These are phyloP conservation scores for Macropus fuliginosus DNA, from an alignment of 2,797 vertebrate genomes.

Conservation along the genomic window DNA sequence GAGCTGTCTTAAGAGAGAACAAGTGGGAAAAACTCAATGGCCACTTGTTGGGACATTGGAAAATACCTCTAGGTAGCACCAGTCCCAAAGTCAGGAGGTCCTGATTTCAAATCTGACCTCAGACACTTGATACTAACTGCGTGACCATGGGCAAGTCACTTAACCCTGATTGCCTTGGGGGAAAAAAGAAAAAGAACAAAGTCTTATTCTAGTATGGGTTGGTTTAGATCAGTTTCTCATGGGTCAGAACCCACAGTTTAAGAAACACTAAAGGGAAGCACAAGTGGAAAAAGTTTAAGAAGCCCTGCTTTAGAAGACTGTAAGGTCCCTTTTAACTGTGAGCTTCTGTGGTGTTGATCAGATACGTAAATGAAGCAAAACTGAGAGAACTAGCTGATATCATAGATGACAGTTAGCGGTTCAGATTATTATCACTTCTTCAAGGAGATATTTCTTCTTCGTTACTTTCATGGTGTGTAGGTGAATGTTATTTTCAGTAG, in stretches of 20 bases:
- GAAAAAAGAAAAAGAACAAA: too few species aligned
- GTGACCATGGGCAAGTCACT: too few species aligned
- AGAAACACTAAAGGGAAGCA: too few species aligned
- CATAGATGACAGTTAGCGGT: not conserved
- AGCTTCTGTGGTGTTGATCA: not conserved
- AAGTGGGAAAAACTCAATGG: not conserved
- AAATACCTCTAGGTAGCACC: not conserved
- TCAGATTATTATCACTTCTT: conserved; percentile 31
- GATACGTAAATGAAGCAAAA: not conserved
- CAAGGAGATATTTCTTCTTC: not conserved
- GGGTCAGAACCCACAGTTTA: too few species aligned
- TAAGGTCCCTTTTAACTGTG: not conserved
- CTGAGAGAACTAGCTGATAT: not conserved
- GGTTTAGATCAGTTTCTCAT: not conserved
- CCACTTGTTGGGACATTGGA: not conserved
- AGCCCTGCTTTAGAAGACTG: not conserved
- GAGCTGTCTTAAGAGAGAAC: not conserved
- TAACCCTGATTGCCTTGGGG: too few species aligned
- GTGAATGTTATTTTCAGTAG: conserved; percentile 19
- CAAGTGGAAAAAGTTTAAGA: too few species aligned
- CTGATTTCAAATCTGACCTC: too few species aligned
- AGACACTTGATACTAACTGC: too few species aligned
- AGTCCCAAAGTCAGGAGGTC: too few species aligned
- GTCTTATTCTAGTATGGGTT: not conserved
- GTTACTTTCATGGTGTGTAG: conserved; percentile 31